Conservation (phyloP, 1,140 invertebrate species). For the Holcopasites calliopsidis region DNA sequence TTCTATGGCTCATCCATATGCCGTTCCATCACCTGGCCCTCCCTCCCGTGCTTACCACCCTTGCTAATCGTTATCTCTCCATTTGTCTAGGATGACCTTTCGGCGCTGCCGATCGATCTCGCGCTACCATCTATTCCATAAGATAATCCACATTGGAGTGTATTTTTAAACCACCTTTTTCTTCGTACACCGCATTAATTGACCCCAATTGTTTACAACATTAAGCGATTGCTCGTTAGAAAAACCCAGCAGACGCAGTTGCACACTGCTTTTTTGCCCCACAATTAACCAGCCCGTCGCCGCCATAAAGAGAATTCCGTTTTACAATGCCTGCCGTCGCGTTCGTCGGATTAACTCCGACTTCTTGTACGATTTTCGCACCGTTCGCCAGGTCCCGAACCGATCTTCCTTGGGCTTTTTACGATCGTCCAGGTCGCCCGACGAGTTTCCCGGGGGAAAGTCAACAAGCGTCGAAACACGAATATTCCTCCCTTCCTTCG, state of each 20-base stretch:
- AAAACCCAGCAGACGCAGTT: background rate
- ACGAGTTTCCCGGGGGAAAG: constrained; percentile 13
- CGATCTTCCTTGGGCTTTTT: background rate
- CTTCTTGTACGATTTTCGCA: background rate
- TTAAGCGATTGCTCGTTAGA: background rate
- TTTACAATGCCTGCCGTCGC: background rate
- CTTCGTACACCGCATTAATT: too few relatives aligned
- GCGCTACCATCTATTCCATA: background rate
- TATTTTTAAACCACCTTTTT: too few relatives aligned
- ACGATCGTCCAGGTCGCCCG: background rate
- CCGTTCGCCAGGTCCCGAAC: too few relatives aligned
- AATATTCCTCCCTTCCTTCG: background rate
- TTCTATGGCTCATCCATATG: background rate
- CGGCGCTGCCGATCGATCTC: background rate
- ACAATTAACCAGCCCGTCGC: background rate
- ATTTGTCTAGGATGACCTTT: background rate
- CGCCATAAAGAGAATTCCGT: background rate
- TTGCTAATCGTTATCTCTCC: constrained; percentile 1
- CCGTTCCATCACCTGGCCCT: background rate
- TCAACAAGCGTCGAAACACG: constrained; percentile 12
- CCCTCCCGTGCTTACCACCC: background rate
- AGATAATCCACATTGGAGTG: too few relatives aligned
- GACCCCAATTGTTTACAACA: too few relatives aligned
- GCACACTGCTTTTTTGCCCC: too few relatives aligned
- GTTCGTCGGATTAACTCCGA: background rate